Percentiles rank a stretch among this genome's conserved stretches.
These are phyloP conservation scores for Zosterops hypoxanthus DNA, from an alignment of 2,113 vertebrate genomes.

Conservation along the genomic window DNA sequence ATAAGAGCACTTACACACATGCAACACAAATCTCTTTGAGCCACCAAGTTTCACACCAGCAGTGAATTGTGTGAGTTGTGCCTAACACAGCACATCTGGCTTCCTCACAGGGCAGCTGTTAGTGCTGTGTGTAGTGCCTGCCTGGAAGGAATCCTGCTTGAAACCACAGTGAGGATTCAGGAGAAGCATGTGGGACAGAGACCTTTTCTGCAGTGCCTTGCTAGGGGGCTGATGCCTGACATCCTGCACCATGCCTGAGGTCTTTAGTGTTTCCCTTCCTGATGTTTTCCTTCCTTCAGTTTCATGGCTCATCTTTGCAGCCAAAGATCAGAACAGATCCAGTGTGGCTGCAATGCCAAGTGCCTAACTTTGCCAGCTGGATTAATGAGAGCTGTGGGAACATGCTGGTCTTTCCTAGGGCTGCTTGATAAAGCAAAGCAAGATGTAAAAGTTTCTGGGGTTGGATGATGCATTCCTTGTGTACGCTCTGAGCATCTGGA, in stretches of 20 bases:
- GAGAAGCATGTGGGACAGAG: rapidly evolving
- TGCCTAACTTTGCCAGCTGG: not conserved
- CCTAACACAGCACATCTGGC: not conserved
- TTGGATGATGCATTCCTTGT: not conserved
- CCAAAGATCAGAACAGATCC: not conserved
- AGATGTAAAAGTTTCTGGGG: not conserved
- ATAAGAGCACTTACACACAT: rapidly evolving
- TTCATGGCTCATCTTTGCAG: not conserved
- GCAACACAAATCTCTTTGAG: not conserved
- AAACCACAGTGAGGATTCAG: not conserved
- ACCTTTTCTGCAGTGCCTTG: not conserved
- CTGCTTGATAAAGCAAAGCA: not conserved
- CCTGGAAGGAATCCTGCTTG: not conserved
- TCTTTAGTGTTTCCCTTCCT: not conserved
- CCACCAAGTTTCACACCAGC: not conserved
- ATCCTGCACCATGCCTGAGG: not conserved
- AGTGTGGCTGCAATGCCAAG: not conserved
- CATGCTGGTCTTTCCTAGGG: not conserved
- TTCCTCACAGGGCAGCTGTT: not conserved
- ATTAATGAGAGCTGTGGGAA: not conserved
- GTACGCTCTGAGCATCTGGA: not conserved
- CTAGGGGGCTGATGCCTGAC: not conserved
- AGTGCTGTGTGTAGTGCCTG: not conserved
- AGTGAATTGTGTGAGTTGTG: not conserved
- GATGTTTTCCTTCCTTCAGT: not conserved